Base-by-base conservation (phyloP, 2,888 invertebrate species). In the Philaethria dido region DNA sequence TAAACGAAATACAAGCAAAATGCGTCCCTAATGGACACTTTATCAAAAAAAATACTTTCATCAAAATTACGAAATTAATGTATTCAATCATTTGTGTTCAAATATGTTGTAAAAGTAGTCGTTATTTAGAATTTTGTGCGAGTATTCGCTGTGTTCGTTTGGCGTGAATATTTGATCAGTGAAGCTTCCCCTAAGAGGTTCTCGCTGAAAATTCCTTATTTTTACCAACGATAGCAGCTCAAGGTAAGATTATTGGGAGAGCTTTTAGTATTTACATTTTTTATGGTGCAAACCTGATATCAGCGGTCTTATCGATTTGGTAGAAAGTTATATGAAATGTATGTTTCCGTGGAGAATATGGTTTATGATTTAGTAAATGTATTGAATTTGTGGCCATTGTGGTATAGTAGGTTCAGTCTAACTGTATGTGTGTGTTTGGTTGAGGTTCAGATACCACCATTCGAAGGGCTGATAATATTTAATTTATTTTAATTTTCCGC, bases 251-350 rank as follows among this genome's bases (percentile, higher is more conserved):
- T 69, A 65, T 69, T 65, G 69, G 61, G 50, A 57, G 36, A 59
- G 69, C 65, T 69, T 69, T 69, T 65, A 62, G 65, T 62, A 65
- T 65, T 69, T 69, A 64, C 65, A 69, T 69, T 69, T 65, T 69
- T 69, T 69, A 68, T 68, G 61, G 36, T 45, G 29, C 54, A 68
- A 68, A 61, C 60, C 68, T 55, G 63, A 68, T 68, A 63, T 50
- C 44, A 52, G 57, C 3, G 22, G 59, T 62, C 33, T 67, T 55
- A 20, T 67, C 44, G 52, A 63, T 67, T 59, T 29, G 11, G 22
- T 44, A 52, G 39, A 36, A 63, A 59, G 36, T 60, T 33, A 45
- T 52, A 50, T 52, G 48, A 44, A 63, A 67, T 57, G 44, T 47
- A 52, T 18, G 33, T 50, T 39, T 62, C 29, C 42, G 25, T 42